Evolutionary conservation across 1,140 invertebrate species (phyloP).

Genomic region (Drosophila ohnishii): DNA sequence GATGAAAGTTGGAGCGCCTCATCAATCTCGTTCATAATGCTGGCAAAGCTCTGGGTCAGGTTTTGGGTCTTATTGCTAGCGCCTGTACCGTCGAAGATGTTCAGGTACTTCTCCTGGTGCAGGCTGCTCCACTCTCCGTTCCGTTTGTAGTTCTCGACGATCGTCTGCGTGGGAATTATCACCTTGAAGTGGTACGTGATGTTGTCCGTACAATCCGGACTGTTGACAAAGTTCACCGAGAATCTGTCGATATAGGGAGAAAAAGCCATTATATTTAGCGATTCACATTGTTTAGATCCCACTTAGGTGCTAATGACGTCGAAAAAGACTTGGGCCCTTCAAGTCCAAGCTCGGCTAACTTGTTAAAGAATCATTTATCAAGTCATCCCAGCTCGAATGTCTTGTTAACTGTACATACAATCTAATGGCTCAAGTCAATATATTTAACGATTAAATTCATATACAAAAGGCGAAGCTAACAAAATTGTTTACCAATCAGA

Average conservation of each 20-base stretch:
- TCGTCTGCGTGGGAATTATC: constrained; percentile 49
- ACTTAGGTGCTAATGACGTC: constrained; percentile 27
- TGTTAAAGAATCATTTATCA: not conserved
- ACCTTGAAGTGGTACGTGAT: constrained; percentile 81
- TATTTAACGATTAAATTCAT: constrained; percentile 2
- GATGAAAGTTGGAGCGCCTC: constrained; percentile 59
- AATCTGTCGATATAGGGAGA: constrained; percentile 57
- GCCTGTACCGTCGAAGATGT: constrained; percentile 72
- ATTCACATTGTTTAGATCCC: constrained; percentile 1
- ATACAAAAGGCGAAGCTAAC: not conserved
- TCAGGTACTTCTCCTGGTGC: constrained; percentile 53
- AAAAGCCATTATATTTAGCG: not conserved
- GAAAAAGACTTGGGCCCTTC: not conserved
- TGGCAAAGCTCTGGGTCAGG: constrained; percentile 31
- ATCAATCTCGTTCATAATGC: constrained; percentile 45
- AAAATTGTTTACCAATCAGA: not conserved
- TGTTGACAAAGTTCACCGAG: constrained; percentile 79
- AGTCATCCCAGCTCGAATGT: not conserved
- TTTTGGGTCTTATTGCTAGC: constrained; percentile 26
- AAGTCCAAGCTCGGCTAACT: not conserved
- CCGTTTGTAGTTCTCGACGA: constrained; percentile 71
- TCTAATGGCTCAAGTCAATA: constrained; percentile 5
- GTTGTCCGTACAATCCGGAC: constrained; percentile 56
- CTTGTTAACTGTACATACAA: not conserved
- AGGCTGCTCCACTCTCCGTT: constrained; percentile 66